phyloP scores from a whole-genome alignment of 2,888 invertebrate species.

The Drosophila meridionalis region DNA sequence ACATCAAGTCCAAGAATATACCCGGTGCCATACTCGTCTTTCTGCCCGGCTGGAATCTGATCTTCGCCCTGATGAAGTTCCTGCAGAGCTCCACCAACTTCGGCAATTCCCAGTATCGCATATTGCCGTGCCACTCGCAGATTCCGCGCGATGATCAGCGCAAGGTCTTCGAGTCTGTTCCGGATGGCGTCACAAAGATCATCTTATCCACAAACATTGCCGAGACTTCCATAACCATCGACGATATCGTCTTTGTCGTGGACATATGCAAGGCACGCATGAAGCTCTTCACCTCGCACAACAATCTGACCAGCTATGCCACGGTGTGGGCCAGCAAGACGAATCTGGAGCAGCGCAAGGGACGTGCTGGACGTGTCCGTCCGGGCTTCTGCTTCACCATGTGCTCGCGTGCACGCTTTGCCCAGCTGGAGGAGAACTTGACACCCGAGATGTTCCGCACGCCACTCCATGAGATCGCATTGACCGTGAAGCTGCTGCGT shows the following conservation, averaged over 20 bases:
- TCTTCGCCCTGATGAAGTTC: conserved; percentile 95
- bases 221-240: conserved; percentile 98
- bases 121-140: conserved; percentile 98
- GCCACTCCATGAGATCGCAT: conserved; percentile 96
- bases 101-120: conserved; percentile 89
- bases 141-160: conserved; percentile 98
- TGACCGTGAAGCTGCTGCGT: conserved; percentile 94
- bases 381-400: conserved; percentile 97
- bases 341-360: conserved; percentile 94
- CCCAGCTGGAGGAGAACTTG: conserved; percentile 93
- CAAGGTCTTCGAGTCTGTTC: conserved; percentile 95
- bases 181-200: conserved; percentile 94
- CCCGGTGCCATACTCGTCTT: conserved; percentile 97
- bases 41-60: conserved; percentile 98
- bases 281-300: conserved; percentile 98
- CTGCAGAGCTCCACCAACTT: conserved; percentile 91
- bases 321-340: conserved; percentile 98
- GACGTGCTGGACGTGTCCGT: conserved; percentile 97
- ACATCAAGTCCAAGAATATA: conserved; percentile 87
- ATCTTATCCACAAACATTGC: conserved; percentile 99
- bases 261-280: conserved; percentile 99
- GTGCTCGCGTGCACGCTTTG: conserved; percentile 91
- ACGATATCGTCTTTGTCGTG: conserved; percentile 99
- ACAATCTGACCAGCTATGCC: conserved; percentile 99
- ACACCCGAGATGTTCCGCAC: conserved; percentile 99